phyloP scores from a whole-genome alignment of 2,113 vertebrate species.

The Tupaia chinensis region DNA sequence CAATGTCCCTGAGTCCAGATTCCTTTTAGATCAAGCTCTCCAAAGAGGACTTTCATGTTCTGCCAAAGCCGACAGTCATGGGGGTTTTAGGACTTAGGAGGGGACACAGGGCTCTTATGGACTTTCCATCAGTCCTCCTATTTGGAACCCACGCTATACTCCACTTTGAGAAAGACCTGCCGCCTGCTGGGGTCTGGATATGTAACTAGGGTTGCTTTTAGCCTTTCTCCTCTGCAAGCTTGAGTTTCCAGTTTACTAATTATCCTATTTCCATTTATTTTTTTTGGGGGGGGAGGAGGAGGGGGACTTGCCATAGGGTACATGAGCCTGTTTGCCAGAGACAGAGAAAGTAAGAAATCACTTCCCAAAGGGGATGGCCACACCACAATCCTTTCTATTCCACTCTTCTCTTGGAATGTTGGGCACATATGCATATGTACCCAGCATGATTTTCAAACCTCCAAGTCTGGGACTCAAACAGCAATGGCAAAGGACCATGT shows the following conservation, averaged over 20 bases:
- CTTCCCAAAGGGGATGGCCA: too few species aligned
- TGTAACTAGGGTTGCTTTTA: not conserved
- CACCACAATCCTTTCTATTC: too few species aligned
- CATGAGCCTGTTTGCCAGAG: too few species aligned
- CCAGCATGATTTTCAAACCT: too few species aligned
- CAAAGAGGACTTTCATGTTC: not conserved
- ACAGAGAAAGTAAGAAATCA: too few species aligned
- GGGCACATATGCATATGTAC: too few species aligned
- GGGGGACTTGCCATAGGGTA: too few species aligned
- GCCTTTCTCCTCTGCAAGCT: not conserved
- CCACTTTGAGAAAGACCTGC: not conserved
- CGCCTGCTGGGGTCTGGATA: not conserved
- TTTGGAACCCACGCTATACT: not conserved
- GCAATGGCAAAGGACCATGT: too few species aligned
- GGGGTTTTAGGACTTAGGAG: accelerated
- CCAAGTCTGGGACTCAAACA: too few species aligned
- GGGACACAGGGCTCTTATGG: not conserved
- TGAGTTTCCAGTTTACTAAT: not conserved
- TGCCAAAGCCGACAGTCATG: not conserved
- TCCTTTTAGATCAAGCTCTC: not conserved
- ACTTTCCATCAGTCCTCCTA: not conserved
- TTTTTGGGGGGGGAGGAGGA: not conserved
- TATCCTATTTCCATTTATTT: not conserved
- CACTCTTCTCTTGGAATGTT: too few species aligned
- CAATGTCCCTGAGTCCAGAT: not conserved